phyloP scores from a whole-genome alignment of 2,888 invertebrate genomes.

The Adineta ricciae region DNA sequence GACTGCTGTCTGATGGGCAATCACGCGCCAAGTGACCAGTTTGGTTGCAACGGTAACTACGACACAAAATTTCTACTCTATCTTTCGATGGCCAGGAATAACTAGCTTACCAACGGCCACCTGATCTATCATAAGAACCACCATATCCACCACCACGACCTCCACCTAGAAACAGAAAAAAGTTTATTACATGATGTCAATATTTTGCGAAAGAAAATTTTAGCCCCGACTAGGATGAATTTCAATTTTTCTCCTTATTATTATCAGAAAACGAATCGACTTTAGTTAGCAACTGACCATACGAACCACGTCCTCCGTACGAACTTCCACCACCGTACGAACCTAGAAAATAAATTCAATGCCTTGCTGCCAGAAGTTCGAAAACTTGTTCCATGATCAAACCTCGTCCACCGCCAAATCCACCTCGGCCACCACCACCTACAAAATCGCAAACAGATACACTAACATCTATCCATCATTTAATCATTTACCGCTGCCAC shows the following conservation, averaged over 20 bases:
- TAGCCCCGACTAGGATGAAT: no score
- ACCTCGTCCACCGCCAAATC: background rate
- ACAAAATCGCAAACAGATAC: no score
- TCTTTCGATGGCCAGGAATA: no score
- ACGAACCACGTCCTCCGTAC: background rate
- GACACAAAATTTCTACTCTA: background rate
- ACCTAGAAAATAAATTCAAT: slow-evolving; percentile 5
- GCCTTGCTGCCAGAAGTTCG: background rate
- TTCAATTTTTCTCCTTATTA: no score
- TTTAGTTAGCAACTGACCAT: background rate
- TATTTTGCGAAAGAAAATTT: background rate
- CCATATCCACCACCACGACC: background rate
- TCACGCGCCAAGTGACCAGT: background rate
- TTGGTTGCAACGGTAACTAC: background rate
- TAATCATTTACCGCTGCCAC: background rate
- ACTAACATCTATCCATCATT: background rate
- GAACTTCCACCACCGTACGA: slow-evolving; percentile 11
- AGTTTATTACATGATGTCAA: background rate
- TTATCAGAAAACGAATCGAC: background rate
- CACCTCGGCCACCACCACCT: background rate
- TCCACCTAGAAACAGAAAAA: background rate
- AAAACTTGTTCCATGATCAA: background rate
- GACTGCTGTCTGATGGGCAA: background rate
- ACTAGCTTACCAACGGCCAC: background rate
- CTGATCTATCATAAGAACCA: background rate